A percentile compares a stretch with the other conserved stretches of the same genome.
Evolutionary conservation across 2,888 invertebrate genomes (phyloP).

Genomic region (Idaea biselata): DNA sequence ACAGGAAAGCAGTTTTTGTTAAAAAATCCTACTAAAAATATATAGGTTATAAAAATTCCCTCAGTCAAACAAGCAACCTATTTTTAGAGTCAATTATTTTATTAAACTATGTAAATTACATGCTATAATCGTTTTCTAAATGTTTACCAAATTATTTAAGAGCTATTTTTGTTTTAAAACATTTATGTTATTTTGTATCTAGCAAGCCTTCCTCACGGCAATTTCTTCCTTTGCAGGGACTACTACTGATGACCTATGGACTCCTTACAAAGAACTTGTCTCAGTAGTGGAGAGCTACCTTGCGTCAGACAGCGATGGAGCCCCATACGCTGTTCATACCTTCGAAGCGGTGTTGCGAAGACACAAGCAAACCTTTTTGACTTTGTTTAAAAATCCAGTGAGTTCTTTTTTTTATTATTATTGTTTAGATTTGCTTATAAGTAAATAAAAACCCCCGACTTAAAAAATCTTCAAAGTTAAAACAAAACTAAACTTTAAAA

Average conservation of each 20-base stretch:
- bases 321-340: conserved; percentile 81
- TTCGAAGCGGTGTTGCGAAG: conserved; percentile 88
- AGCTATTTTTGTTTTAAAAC: neutral
- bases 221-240: conserved; percentile 41
- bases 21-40: neutral
- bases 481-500: no score
- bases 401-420: conserved; percentile 39
- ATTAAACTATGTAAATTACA: neutral
- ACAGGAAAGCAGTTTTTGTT: neutral
- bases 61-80: neutral
- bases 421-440: conserved; percentile 6
- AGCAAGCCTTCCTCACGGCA: neutral
- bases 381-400: conserved; percentile 92
- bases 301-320: conserved; percentile 78
- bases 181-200: neutral
- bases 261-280: conserved; percentile 89
- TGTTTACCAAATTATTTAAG: neutral
- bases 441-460: no score
- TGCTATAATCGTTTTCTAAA: neutral
- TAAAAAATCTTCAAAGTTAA: no score
- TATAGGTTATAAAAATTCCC: neutral
- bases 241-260: conserved; percentile 89
- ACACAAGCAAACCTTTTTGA: conserved; percentile 92
- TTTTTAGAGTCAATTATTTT: neutral
- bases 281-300: conserved; percentile 85